These are phyloP conservation scores for Bubo scandiacus DNA, from an alignment of 2,113 vertebrate genomes.

Conservation along the genomic window DNA sequence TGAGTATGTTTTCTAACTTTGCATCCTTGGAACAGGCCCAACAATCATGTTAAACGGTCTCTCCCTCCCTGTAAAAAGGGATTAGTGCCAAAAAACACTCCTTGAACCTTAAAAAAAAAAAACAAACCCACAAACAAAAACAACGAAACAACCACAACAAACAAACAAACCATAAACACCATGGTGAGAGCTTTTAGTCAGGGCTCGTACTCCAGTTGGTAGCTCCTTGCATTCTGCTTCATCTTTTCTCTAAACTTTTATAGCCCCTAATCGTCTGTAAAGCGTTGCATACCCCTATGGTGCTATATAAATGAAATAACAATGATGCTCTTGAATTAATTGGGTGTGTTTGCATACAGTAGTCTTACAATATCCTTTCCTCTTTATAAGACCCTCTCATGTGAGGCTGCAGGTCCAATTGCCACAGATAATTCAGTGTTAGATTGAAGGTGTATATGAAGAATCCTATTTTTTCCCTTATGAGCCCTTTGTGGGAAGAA, in stretches of 20 bases:
- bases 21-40: constrained; percentile 44
- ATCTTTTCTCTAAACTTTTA: constrained; percentile 60
- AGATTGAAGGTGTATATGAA: background rate
- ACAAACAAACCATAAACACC: constrained; percentile 45
- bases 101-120: constrained; percentile 41
- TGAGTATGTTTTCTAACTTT: constrained; percentile 24
- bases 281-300: constrained; percentile 40
- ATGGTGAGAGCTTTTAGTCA: constrained; percentile 30
- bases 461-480: constrained; percentile 6
- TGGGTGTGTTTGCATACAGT: constrained; percentile 31
- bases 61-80: background rate
- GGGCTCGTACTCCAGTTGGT: background rate
- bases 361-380: background rate
- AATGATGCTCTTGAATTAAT: constrained; percentile 61
- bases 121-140: background rate
- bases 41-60: background rate
- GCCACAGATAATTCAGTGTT: constrained; percentile 34
- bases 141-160: background rate
- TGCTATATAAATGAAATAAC: constrained; percentile 59
- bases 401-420: constrained; percentile 8
- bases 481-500: constrained; percentile 43
- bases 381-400: constrained; percentile 8
- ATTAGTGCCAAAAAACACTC: constrained; percentile 19
- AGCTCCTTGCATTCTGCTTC: constrained; percentile 34
- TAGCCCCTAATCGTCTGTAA: constrained; percentile 56